Conservation (phyloP, 2,797 vertebrate genomes). For the Phrynocephalus guinanensis region DNA sequence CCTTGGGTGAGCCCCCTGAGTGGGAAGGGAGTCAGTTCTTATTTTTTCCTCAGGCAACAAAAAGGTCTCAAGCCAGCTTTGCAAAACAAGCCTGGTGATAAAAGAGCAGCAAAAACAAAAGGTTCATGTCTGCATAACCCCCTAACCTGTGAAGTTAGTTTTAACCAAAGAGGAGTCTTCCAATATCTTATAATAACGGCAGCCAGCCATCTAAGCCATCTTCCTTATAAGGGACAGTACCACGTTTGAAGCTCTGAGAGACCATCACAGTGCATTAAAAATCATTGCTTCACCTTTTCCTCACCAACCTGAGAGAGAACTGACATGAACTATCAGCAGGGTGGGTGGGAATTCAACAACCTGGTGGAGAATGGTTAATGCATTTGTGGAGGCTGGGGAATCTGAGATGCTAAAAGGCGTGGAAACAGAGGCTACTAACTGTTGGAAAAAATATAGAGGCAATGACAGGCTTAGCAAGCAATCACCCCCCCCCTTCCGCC, state of each 20-base stretch:
- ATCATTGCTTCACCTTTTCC: neutral
- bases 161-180: neutral
- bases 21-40: neutral
- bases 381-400: neutral
- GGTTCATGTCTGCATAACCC: neutral
- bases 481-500: neutral
- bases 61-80: neutral
- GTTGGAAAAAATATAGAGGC: neutral
- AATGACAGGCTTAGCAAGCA: neutral
- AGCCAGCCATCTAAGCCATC: neutral
- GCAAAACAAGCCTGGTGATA: neutral
- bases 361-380: neutral
- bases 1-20: neutral
- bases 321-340: neutral
- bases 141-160: neutral
- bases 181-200: constrained; percentile 2
- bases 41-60: neutral
- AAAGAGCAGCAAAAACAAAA: neutral
- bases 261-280: neutral
- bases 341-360: neutral
- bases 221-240: neutral
- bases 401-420: neutral
- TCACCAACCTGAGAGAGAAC: neutral
- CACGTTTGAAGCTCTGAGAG: constrained; percentile 4
- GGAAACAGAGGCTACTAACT: neutral